Evolutionary conservation across 2,888 invertebrate genomes (phyloP).

Genomic region (Calameuta filiformis): DNA sequence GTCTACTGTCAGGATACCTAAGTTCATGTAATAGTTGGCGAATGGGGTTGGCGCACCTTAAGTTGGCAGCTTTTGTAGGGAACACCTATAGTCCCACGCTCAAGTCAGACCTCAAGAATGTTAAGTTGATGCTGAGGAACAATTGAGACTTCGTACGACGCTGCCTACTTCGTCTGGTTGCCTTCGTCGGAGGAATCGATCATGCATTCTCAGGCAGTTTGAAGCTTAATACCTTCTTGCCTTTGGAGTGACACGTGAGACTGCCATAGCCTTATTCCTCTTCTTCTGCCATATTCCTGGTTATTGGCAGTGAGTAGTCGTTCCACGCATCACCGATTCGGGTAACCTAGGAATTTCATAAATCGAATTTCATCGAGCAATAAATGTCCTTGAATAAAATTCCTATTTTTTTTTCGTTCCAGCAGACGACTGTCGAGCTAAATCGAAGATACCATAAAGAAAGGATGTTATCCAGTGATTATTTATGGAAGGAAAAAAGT

Average conservation of each 20-base stretch:
- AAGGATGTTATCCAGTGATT: not conserved
- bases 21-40: not conserved
- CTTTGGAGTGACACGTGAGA: not conserved
- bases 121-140: constrained; percentile 13
- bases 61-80: not conserved
- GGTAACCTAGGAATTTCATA: not conserved
- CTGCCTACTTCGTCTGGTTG: constrained; percentile 34
- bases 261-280: not conserved
- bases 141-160: constrained; percentile 29
- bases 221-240: not conserved
- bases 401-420: not conserved
- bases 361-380: not conserved
- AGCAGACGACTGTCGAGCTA: not conserved
- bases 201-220: constrained; percentile 26
- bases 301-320: not conserved
- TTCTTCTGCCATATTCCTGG: not conserved
- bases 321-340: not conserved
- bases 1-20: not conserved
- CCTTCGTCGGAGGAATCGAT: constrained; percentile 34
- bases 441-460: not conserved
- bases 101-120: not conserved
- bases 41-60: not conserved
- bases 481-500: not conserved
- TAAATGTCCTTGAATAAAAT: not conserved
- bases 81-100: not conserved